These are phyloP conservation scores for Seriola quinqueradiata DNA, from an alignment of 2,113 vertebrate species.

Conservation along the genomic window DNA sequence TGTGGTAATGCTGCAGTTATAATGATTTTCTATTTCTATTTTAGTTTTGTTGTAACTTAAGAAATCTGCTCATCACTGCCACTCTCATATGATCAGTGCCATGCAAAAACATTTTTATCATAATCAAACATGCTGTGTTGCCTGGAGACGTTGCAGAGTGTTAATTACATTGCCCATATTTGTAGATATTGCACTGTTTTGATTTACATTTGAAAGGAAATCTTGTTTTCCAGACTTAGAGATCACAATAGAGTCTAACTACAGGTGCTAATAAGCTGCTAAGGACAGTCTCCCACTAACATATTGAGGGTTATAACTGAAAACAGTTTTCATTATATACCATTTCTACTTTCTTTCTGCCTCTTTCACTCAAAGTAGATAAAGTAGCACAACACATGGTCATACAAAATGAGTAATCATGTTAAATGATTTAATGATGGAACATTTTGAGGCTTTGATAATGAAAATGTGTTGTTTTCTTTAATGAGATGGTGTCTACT, in stretches of 20 bases:
- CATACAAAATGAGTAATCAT: neutral
- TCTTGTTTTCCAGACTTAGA: neutral
- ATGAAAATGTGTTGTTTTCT: neutral
- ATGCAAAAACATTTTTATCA: constrained; percentile 14
- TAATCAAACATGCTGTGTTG: neutral
- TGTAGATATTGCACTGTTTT: constrained; percentile 16
- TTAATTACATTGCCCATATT: constrained; percentile 22
- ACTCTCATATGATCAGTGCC: constrained; percentile 10
- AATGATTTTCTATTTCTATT: constrained; percentile 6
- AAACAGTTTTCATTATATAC: neutral
- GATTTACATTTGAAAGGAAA: constrained; percentile 3
- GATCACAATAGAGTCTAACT: neutral
- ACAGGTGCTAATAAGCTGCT: neutral
- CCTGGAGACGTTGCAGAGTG: neutral
- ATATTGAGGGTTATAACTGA: neutral
- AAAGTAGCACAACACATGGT: neutral
- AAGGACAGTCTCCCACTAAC: neutral
- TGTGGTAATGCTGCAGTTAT: neutral
- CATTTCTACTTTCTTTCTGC: neutral
- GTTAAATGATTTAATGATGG: neutral
- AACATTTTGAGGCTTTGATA: neutral
- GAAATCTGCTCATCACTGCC: constrained; percentile 25
- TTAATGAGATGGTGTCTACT: constrained; percentile 22
- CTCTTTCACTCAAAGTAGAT: neutral
- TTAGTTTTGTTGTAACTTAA: constrained; percentile 2